Base-by-base conservation (phyloP, 2,113 vertebrate genomes). In the Laterallus jamaicensis region DNA sequence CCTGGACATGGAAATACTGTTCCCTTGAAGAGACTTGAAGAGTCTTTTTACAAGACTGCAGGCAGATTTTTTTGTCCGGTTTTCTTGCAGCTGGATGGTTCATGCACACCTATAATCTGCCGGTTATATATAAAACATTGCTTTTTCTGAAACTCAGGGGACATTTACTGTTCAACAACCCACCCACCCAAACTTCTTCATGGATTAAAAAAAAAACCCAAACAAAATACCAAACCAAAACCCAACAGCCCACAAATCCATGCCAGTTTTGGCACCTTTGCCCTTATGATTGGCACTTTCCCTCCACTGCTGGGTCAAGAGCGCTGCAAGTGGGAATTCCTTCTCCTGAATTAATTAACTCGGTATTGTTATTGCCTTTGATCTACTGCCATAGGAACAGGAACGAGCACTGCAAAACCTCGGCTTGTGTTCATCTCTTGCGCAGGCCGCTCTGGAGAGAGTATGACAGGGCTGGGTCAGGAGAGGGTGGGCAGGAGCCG, bases 321-420 rank as follows among this genome's bases (percentile, higher is more conserved):
- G 71, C 35, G 0, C 84, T 94, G 95, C 91, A 88, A 95, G 96
- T 83, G 92, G 89, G 85, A 97, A 97, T 96, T 96, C 95, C 92
- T 95, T 92, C 94, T 81, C 35, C 85, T 81, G 92, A 94, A 97
- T 93, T 95, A 96, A 95, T 91, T 94, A 96, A 91, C 63, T 94
- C 79, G 47, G 86, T 81, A 91, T 94, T 96, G 80, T 95, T 95
- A 90, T 15, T 91, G 78, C 91, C 94, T 93, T 96, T 96, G 86
- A 93, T 96, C 85, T 81, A 96, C 92, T 95, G 93, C 94, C 91
- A 94, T 96, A 95, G 92, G 93, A 96, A 97, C 94, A 42, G 8
- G 86, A 93, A 77, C 0, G 2, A 82, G 76, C 87, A 54, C 74
- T 92, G 86, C 76, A 95, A 95, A 96, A 81, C 78, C 86, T 91